Evolutionary conservation across 2,113 vertebrate species (phyloP).

Genomic region (Embiotoca jacksoni): DNA sequence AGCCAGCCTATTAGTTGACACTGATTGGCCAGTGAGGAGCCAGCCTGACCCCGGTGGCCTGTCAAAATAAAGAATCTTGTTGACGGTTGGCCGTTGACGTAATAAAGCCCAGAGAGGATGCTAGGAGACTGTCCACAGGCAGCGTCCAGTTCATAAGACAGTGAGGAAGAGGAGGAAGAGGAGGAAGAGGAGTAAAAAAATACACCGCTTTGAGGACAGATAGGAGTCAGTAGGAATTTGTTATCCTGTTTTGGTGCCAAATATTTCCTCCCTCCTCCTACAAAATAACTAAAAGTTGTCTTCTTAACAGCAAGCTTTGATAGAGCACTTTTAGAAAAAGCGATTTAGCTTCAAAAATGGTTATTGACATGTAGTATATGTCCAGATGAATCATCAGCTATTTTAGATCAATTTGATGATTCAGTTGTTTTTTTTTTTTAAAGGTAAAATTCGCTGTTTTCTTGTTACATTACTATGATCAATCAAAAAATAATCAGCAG

Average conservation of each 20-base stretch:
- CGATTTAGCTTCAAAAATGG: neutral
- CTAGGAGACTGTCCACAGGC: constrained; percentile 48
- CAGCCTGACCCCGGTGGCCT: constrained; percentile 46
- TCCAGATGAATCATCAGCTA: too few species aligned
- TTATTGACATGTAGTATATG: too few species aligned
- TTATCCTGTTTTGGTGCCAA: constrained; percentile 4
- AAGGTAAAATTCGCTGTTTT: too few species aligned
- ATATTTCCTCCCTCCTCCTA: neutral
- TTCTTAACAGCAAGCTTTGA: neutral
- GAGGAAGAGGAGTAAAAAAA: neutral
- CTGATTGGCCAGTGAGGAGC: constrained; percentile 63
- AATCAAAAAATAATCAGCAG: too few species aligned
- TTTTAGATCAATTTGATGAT: too few species aligned
- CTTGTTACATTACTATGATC: too few species aligned
- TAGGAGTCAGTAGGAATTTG: neutral
- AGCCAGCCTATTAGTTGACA: constrained; percentile 62
- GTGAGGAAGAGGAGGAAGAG: constrained; percentile 8
- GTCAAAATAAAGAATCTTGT: constrained; percentile 66
- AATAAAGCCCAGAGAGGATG: constrained; percentile 71
- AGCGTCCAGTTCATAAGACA: constrained; percentile 35
- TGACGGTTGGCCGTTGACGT: constrained; percentile 55
- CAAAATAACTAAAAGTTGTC: neutral
- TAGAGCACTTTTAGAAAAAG: neutral
- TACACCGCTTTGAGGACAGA: neutral
- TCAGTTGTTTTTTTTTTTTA: too few species aligned